Conservation (phyloP, 2,797 vertebrate genomes). For the Poeciliopsis paucimaculata region DNA sequence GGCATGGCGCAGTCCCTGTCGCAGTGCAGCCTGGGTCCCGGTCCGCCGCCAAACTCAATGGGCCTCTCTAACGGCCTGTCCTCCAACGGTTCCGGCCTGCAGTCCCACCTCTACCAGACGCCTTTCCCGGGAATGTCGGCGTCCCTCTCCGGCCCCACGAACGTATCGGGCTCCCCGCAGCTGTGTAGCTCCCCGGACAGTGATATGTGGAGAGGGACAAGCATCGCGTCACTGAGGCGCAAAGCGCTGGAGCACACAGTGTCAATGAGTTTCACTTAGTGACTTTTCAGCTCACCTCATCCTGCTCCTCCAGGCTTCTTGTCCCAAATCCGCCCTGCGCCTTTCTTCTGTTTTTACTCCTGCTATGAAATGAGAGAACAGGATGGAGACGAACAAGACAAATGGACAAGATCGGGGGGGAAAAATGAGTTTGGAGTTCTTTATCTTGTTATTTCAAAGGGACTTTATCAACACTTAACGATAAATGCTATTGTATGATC, state of each 20-base stretch:
- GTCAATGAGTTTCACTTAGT: slow-evolving; percentile 99
- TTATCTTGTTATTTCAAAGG: slow-evolving; percentile 70
- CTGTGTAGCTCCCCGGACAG: slow-evolving; percentile 98
- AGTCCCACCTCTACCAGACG: slow-evolving; percentile 97
- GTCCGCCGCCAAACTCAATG: slow-evolving; percentile 93
- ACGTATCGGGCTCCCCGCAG: slow-evolving; percentile 94
- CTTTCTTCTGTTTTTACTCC: slow-evolving; percentile 48
- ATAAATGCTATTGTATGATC: slow-evolving; percentile 73
- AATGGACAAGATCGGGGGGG: slow-evolving; percentile 31
- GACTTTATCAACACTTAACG: slow-evolving; percentile 68
- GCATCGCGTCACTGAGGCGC: slow-evolving; percentile 96
- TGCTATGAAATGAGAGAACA: slow-evolving; percentile 57
- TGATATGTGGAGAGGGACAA: slow-evolving; percentile 99
- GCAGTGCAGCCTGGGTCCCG: slow-evolving; percentile 94
- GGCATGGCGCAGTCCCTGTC: slow-evolving; percentile 96
- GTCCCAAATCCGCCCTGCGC: slow-evolving; percentile 28
- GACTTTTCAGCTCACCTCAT: slow-evolving; percentile 54
- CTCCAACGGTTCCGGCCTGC: slow-evolving; percentile 93
- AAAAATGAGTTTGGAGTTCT: slow-evolving; percentile 50
- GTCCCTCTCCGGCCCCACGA: slow-evolving; percentile 92
- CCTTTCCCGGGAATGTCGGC: slow-evolving; percentile 96
- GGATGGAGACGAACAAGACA: slow-evolving; percentile 52
- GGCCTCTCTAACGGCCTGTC: slow-evolving; percentile 93
- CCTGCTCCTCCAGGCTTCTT: slow-evolving; percentile 10
- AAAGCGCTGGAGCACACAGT: slow-evolving; percentile 99